phyloP scores from a whole-genome alignment of 2,888 invertebrate species.

The Dascillus cervinus region DNA sequence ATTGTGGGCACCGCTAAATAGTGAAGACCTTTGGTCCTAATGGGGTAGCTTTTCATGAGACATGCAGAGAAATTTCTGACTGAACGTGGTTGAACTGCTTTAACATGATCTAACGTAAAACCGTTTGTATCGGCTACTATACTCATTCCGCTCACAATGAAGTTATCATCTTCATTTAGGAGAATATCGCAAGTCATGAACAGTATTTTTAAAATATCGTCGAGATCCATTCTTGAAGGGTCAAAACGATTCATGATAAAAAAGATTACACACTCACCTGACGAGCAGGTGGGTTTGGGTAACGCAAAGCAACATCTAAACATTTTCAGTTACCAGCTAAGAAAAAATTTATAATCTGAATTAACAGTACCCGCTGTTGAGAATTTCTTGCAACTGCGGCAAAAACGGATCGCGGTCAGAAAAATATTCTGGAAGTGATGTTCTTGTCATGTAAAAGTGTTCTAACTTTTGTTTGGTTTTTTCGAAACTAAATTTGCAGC shows the following conservation, averaged over 20 bases:
- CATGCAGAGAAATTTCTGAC: slow-evolving; percentile 41
- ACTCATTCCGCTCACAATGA: too few relatives aligned
- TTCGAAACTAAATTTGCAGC: slow-evolving; percentile 50
- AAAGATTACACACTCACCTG: slow-evolving; percentile 2
- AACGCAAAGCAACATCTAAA: slow-evolving; percentile 3
- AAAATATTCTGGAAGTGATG: slow-evolving; percentile 52
- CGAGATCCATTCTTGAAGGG: not conserved
- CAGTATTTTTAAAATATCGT: slow-evolving; percentile 30
- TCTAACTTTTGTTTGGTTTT: slow-evolving; percentile 50
- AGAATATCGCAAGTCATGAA: too few relatives aligned
- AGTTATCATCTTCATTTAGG: too few relatives aligned
- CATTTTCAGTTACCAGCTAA: too few relatives aligned
- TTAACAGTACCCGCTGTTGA: slow-evolving; percentile 40
- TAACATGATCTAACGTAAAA: slow-evolving; percentile 45
- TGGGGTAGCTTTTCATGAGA: slow-evolving; percentile 51
- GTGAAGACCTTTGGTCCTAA: slow-evolving; percentile 50
- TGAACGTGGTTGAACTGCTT: slow-evolving; percentile 51
- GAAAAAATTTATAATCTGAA: not conserved
- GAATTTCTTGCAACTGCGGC: slow-evolving; percentile 28
- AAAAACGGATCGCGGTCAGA: slow-evolving; percentile 43
- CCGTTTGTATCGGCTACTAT: slow-evolving; percentile 51
- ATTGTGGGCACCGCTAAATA: slow-evolving; percentile 1
- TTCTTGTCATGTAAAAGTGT: slow-evolving; percentile 51
- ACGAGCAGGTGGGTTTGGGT: slow-evolving; percentile 1
- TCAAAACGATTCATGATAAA: not conserved